Percentiles rank a stretch among this genome's conserved stretches.
These are phyloP conservation scores for Lagenorhynchus albirostris DNA, from an alignment of 2,113 vertebrate genomes.

Conservation along the genomic window DNA sequence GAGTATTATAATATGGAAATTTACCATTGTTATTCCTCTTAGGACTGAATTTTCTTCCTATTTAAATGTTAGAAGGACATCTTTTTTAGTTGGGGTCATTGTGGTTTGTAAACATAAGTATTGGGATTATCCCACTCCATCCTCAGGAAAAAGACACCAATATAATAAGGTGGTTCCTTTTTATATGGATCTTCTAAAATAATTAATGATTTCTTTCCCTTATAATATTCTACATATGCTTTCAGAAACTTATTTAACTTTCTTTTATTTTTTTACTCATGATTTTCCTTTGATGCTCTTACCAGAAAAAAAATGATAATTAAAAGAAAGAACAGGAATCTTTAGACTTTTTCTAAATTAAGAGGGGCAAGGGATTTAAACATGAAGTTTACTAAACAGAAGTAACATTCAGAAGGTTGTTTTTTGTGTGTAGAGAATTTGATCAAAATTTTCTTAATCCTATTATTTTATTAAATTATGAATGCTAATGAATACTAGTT, in stretches of 20 bases:
- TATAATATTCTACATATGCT: not conserved
- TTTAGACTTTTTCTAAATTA: not conserved
- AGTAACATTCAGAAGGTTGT: not conserved
- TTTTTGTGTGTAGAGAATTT: not conserved
- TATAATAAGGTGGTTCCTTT: not conserved
- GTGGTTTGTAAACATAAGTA: not conserved
- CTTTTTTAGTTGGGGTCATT: not conserved
- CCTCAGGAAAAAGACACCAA: not conserved
- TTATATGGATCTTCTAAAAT: not conserved
- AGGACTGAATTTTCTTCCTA: conserved; percentile 3
- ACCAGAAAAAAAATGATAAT: not conserved
- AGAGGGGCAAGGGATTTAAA: not conserved
- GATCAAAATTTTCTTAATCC: conserved; percentile 20
- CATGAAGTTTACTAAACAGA: not conserved
- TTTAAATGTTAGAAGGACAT: not conserved
- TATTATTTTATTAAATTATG: not conserved
- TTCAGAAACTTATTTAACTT: not conserved
- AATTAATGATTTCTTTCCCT: not conserved
- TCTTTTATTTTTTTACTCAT: not conserved
- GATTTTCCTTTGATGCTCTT: not conserved
- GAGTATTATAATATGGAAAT: conserved; percentile 15
- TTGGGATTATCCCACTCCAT: not conserved
- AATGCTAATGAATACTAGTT: not conserved
- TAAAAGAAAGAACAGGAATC: not conserved
- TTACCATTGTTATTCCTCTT: not conserved